Conservation (phyloP, 2,113 vertebrate genomes). For the Elgaria multicarinata region DNA sequence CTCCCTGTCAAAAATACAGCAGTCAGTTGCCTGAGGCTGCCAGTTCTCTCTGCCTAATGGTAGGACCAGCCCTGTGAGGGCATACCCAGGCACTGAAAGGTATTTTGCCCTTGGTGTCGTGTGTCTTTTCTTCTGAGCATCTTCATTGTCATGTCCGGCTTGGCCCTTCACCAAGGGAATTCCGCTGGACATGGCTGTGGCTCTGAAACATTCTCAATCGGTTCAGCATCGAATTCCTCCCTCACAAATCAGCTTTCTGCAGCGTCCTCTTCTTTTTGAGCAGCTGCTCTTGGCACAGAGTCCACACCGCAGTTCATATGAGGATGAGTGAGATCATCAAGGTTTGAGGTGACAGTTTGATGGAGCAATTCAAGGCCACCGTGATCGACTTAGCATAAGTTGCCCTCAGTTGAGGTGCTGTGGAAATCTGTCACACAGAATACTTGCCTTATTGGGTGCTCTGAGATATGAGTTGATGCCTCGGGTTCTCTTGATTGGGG, state of each 20-base stretch:
- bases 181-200: conserved; percentile 28
- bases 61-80: neutral
- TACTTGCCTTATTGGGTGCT: neutral
- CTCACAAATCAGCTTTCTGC: conserved; percentile 63
- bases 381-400: conserved; percentile 60
- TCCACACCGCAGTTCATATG: conserved; percentile 57
- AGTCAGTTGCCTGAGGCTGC: too few relatives aligned
- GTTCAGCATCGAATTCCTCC: conserved; percentile 43
- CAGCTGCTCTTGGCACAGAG: conserved; percentile 45
- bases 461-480: neutral
- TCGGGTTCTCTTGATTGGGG: neutral
- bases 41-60: neutral
- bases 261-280: conserved; percentile 42
- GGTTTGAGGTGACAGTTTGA: conserved; percentile 72
- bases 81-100: conserved; percentile 23
- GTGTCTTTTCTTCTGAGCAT: conserved; percentile 40
- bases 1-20: neutral
- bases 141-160: neutral
- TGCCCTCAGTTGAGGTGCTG: conserved; percentile 66
- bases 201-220: conserved; percentile 33
- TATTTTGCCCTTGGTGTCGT: conserved; percentile 39
- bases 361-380: conserved; percentile 67
- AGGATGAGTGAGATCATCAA: conserved; percentile 63
- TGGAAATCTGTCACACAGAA: conserved; percentile 50
- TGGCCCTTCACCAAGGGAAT: conserved; percentile 33